Base-by-base conservation (phyloP, 2,113 vertebrate species). In the Numenius arquata region DNA sequence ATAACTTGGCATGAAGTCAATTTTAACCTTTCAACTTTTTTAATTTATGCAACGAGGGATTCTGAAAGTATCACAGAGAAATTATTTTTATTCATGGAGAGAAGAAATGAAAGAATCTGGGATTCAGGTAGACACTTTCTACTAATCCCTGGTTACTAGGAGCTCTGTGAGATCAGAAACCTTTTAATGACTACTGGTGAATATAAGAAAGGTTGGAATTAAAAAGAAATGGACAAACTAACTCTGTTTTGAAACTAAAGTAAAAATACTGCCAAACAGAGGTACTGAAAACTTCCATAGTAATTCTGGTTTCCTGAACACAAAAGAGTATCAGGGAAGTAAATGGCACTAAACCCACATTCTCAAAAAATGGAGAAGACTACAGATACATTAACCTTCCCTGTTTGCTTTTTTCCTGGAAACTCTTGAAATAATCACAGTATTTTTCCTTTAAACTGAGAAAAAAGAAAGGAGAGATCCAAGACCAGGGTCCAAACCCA, bases 11-110 rank as follows among this genome's bases (percentile, higher is more conserved):
- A 96, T 34, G 66, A 62, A 95, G 84, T 93, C 91, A 96, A 95
- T 95, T 91, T 92, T 89, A 95, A 93, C 85, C 80, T 96, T 96
- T 96, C 80, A 93, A 96, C 91, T 90, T 96, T 48, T 96, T 92
- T 47, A 92, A 96, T 95, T 94, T 96, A 88, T 95, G 86, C 94
- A 91, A 40, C 67, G 43, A 84, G 11, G 9, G 87, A 89, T 76
- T 92, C 80, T 92, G 90, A 59, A 89, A 87, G 45, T 90, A 93
- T 81, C 76, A 58, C 19, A 76, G 53, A 70, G 38, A 89, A 92
- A 94, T 91, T 84, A 92, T 92, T 91, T 90, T 95, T 79, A 88
- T 50, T 48, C 26, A 62, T 5, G 8, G 56, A 80, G 34, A 75
- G 52, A 86, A 85, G 63, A 73, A 89, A 65, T 34, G 6, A 72